Percentiles rank a stretch among this genome's conserved stretches.
Conservation (phyloP, 2,888 invertebrate genomes). For the Campopleginae sp. region DNA sequence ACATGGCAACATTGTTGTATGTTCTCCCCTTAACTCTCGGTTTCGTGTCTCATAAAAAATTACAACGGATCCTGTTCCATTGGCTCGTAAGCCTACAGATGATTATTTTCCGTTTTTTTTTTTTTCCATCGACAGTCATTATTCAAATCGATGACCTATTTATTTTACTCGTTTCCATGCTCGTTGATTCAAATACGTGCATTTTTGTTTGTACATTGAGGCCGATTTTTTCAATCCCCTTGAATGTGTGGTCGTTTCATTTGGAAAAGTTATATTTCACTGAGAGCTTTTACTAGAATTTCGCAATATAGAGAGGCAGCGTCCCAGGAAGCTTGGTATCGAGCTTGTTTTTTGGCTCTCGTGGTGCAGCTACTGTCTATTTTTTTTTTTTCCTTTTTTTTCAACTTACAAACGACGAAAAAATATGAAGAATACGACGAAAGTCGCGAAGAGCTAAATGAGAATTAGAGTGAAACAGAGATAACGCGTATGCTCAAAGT, state of each 20-base stretch:
- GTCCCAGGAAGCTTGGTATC: not conserved
- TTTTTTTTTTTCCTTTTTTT: not conserved
- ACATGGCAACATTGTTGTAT: no score
- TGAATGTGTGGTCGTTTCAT: conserved; percentile 8
- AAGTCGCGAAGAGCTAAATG: conserved; percentile 6
- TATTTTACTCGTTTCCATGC: not conserved
- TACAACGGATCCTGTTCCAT: not conserved
- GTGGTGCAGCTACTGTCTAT: not conserved
- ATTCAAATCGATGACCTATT: not conserved
- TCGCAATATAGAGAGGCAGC: not conserved
- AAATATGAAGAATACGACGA: not conserved
- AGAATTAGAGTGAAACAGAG: conserved; percentile 4
- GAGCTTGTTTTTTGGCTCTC: conserved; percentile 16
- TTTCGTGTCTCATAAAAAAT: not conserved
- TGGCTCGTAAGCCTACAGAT: not conserved
- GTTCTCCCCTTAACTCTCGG: not conserved
- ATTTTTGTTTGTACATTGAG: not conserved
- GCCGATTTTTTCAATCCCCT: not conserved
- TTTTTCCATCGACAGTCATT: not conserved
- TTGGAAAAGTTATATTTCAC: not conserved
- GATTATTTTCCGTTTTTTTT: not conserved
- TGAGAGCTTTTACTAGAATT: conserved; percentile 17
- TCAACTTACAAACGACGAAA: not conserved
- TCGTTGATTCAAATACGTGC: not conserved
- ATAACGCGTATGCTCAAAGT: conserved; percentile 2